phyloP scores from a whole-genome alignment of 1,140 invertebrate species.

The Drosophila kurseongensis region DNA sequence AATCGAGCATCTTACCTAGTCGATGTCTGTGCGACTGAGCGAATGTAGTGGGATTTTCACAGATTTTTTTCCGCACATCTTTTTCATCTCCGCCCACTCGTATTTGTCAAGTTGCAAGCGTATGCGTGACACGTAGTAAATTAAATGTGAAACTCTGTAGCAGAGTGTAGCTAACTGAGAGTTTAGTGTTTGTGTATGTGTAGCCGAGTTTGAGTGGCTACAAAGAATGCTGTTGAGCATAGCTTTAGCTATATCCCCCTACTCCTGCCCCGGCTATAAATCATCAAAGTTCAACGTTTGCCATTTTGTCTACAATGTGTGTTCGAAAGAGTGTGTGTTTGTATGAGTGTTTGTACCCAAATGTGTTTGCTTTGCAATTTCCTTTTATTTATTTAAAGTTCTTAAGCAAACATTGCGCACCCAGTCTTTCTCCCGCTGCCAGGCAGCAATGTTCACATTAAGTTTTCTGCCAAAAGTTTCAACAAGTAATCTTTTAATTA shows the following conservation, averaged over 20 bases:
- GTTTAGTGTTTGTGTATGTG: conserved; percentile 45
- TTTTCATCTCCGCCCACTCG: conserved; percentile 10
- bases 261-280: conserved; percentile 52
- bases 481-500: conserved; percentile 82
- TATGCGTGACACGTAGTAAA: conserved; percentile 79
- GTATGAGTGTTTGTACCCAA: conserved; percentile 55
- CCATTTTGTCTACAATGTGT: conserved; percentile 62
- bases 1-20: conserved; percentile 39
- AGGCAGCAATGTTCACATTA: conserved; percentile 63
- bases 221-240: conserved; percentile 54
- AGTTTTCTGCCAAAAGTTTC: conserved; percentile 73
- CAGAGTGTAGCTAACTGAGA: conserved; percentile 58
- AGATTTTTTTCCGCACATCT: conserved; percentile 44
- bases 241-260: conserved; percentile 3
- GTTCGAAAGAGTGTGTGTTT: background rate
- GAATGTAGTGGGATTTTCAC: conserved; percentile 28
- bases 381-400: conserved; percentile 80
- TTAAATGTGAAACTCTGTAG: conserved; percentile 75
- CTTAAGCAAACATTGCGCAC: conserved; percentile 64
- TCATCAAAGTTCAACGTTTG: conserved; percentile 78
- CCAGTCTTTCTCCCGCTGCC: background rate
- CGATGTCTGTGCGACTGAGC: background rate
- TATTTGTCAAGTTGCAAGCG: conserved; percentile 72
- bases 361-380: conserved; percentile 83
- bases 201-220: conserved; percentile 42